Evolutionary conservation across 2,797 vertebrate species (phyloP), one percentile per base, ranked within the genome.

Genomic region (Micrastur ruficollis): DNA sequence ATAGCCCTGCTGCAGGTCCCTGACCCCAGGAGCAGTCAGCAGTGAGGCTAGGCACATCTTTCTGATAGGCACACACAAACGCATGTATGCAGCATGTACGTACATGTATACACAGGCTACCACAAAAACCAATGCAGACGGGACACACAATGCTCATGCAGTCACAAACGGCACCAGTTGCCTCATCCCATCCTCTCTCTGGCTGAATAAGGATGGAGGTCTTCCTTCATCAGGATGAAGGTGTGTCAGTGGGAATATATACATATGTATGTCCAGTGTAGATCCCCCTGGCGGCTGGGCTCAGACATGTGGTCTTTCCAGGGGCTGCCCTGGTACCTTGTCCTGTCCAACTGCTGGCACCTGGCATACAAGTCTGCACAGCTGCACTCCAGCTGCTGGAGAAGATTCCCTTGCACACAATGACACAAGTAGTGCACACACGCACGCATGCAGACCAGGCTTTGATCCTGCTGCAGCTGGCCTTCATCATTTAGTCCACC

Each of bases 371-470:
- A 52, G n/a, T 49, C n/a, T 16, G 23, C n/a, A 22, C 0, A 2
- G 25, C 25, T 52, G 23, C 23, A 17, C 11, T 44, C 32, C 49
- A 38, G 32, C 26, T 56, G 72, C 56, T 56, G 11, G 14, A 40
- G 25, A 27, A 75, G n/a, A 31, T 59, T 6, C 10, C 19, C 31
- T 82, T 2, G 4, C 21, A 36, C 21, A 15, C 21, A 42, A 14
- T 1, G 1, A 16, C 25, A 9, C 17, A 29, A 6, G 17, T 36
- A 6, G 2, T 63, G 26, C 5, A 26, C 18, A 13, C 19, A 31
- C 32, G 50, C 40, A 65, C 1, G 4, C 7, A 2, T 19, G n/a
- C 21, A 61, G 62, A 61, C 20, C 3, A 25, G 29, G 13, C 42
- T 59, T 5, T 59, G 50, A 34, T 52, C 22, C 68, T 2, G 5